Conservation (phyloP, 37 sponge, comb jelly and placozoan genomes). For the Tethya wilhelma region DNA sequence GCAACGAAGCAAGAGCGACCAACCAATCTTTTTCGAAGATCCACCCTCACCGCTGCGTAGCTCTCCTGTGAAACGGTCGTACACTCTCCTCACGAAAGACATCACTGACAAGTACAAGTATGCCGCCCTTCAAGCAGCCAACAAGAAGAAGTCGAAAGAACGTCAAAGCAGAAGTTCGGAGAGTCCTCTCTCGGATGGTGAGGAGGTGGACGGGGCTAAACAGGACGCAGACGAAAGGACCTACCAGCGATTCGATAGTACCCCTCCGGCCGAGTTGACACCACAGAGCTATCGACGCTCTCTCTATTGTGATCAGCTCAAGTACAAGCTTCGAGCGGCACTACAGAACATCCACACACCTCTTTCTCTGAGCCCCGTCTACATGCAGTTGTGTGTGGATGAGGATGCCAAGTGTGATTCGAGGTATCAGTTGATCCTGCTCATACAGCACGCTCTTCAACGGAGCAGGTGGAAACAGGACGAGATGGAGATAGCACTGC, state of each 20-base stretch:
- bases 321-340: conserved; percentile 50
- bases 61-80: conserved; percentile 4
- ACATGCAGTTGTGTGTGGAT: conserved; percentile 13
- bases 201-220: neutral
- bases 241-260: neutral
- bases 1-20: too few species aligned
- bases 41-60: too few species aligned
- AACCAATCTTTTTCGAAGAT: too few species aligned
- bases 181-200: neutral
- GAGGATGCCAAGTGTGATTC: neutral
- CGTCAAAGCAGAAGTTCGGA: neutral
- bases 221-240: neutral
- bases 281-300: conserved; percentile 12
- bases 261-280: conserved; percentile 18
- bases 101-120: conserved; percentile 31
- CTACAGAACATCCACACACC: conserved; percentile 55
- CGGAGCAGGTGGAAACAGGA: conserved; percentile 28
- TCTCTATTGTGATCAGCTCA: conserved; percentile 36
- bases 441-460: conserved; percentile 37
- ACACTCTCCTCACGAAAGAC: conserved; percentile 10
- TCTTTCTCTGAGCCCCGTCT: conserved; percentile 1
- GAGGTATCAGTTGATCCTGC: conserved; percentile 19
- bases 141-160: neutral
- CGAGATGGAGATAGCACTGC: conserved; percentile 32
- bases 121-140: neutral